These are phyloP conservation scores for Callipepla squamata DNA, from an alignment of 2,113 vertebrate genomes.

Conservation along the genomic window DNA sequence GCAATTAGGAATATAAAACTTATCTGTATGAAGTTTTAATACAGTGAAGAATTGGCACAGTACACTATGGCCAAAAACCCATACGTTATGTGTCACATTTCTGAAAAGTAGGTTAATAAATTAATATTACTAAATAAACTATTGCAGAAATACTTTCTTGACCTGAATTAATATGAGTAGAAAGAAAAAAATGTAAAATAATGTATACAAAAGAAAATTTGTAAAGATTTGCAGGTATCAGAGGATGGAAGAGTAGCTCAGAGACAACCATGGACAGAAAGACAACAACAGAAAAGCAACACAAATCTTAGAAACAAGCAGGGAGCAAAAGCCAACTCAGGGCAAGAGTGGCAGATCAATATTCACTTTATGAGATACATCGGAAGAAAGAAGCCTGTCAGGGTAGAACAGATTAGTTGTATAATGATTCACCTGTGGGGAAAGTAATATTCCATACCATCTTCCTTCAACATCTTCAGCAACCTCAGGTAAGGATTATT, in stretches of 20 bases:
- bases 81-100: background rate
- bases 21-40: background rate
- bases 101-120: background rate
- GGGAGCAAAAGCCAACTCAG: background rate
- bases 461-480: background rate
- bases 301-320: background rate
- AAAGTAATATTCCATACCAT: background rate
- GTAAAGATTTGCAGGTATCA: background rate
- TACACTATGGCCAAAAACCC: background rate
- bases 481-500: background rate
- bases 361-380: background rate
- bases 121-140: background rate
- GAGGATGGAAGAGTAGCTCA: background rate
- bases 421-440: background rate
- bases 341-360: background rate
- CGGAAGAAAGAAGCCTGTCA: background rate
- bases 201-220: background rate
- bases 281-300: background rate
- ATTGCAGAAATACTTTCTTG: background rate
- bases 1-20: background rate
- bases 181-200: background rate
- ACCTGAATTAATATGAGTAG: rapidly evolving
- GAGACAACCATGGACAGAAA: background rate
- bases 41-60: background rate
- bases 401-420: background rate